phyloP scores from a whole-genome alignment of 2,888 invertebrate species.

The Sinelater perroti region DNA sequence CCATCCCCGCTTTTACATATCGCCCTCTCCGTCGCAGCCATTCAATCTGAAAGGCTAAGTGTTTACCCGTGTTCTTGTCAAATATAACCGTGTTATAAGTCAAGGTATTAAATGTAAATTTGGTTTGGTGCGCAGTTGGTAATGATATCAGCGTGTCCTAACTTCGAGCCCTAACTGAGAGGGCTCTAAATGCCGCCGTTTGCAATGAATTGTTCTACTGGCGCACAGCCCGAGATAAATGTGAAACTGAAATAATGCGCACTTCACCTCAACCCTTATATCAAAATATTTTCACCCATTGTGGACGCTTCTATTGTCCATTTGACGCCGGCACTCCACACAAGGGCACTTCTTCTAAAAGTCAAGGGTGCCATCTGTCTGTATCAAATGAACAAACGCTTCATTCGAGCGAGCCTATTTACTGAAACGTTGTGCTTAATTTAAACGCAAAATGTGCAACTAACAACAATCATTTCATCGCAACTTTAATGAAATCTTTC shows the following conservation, averaged over 20 bases:
- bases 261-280: slow-evolving; percentile 22
- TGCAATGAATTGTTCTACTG: slow-evolving; percentile 26
- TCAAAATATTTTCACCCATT: slow-evolving; percentile 20
- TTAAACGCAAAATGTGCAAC: too few relatives aligned
- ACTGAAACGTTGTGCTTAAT: slow-evolving; percentile 12
- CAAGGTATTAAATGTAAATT: slow-evolving; percentile 36
- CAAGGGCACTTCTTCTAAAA: slow-evolving; percentile 22
- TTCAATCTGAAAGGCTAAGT: slow-evolving; percentile 28
- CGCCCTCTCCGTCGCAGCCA: slow-evolving; percentile 25
- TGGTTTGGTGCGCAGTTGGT: slow-evolving; percentile 30
- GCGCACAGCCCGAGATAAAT: slow-evolving; percentile 19
- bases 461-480: too few relatives aligned
- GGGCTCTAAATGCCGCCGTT: slow-evolving; percentile 16
- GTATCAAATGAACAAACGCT: slow-evolving; percentile 25
- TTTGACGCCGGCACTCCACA: slow-evolving; percentile 21
- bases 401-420: slow-evolving; percentile 19
- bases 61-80: slow-evolving; percentile 36
- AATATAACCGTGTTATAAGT: slow-evolving; percentile 34
- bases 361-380: slow-evolving; percentile 24
- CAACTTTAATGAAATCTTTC: too few relatives aligned
- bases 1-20: slow-evolving; percentile 22
- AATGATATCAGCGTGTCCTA: slow-evolving; percentile 27
- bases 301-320: slow-evolving; percentile 26
- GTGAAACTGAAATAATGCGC: slow-evolving; percentile 27
- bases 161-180: slow-evolving; percentile 15